Conservation (phyloP, 2,113 vertebrate species). For the Cyanoramphus novaezelandiae region DNA sequence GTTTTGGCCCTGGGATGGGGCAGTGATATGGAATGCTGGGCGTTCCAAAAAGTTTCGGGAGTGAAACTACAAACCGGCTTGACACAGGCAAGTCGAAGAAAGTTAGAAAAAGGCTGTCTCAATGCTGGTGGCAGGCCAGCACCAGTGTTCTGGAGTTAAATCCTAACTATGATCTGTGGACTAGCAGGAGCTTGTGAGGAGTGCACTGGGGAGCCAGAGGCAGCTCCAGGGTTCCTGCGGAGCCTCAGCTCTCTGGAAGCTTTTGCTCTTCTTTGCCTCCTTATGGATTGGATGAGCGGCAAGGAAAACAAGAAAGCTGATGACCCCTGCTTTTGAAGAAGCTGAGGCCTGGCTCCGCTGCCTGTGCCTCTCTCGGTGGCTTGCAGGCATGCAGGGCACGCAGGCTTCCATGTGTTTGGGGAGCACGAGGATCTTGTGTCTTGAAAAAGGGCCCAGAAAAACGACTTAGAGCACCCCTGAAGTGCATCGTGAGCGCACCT, state of each 20-base stretch:
- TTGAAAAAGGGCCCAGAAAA: not conserved
- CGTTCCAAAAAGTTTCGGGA: slow-evolving; percentile 28
- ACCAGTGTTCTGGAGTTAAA: not conserved
- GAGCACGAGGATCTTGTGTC: not conserved
- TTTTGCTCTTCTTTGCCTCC: not conserved
- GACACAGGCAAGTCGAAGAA: not conserved
- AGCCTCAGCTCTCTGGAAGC: not conserved
- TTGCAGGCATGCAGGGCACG: not conserved
- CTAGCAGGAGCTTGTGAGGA: not conserved
- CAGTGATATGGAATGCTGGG: not conserved
- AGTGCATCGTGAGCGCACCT: not conserved
- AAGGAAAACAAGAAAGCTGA: not conserved
- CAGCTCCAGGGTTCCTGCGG: accelerated
- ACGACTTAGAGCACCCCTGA: not conserved
- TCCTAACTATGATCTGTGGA: not conserved
- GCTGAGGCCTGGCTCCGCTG: not conserved
- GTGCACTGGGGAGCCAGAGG: not conserved
- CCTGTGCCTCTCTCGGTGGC: not conserved
- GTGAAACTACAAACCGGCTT: not conserved
- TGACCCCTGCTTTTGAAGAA: accelerated
- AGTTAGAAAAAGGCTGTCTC: not conserved
- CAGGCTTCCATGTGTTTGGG: accelerated
- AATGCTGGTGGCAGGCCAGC: not conserved
- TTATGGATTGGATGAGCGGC: accelerated
- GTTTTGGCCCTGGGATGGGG: slow-evolving; percentile 8